phyloP scores from a whole-genome alignment of 2,888 invertebrate genomes.

The Micoletzkya japonica region DNA sequence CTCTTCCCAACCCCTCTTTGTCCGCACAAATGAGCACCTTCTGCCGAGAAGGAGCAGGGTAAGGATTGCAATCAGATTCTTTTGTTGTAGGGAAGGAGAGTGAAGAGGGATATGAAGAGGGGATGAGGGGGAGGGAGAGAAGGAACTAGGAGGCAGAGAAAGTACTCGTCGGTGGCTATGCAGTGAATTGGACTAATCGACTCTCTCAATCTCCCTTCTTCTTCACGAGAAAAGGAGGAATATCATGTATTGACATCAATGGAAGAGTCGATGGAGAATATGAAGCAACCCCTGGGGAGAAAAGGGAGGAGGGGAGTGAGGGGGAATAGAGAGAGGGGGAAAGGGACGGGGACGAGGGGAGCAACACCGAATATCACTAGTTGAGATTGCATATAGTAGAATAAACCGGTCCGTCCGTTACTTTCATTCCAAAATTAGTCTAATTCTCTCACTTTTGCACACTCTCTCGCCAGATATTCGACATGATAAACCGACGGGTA shows the following conservation, averaged over 20 bases:
- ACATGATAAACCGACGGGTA: no score
- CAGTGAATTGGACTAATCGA: conserved; percentile 7
- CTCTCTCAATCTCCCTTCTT: neutral
- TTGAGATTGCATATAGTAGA: no score
- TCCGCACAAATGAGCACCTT: neutral
- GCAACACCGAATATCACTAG: no score
- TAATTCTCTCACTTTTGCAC: no score
- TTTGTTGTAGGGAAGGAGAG: neutral
- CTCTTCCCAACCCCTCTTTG: neutral
- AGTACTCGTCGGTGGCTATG: neutral
- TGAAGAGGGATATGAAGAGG: neutral
- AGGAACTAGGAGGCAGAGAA: no score
- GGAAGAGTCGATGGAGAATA: neutral
- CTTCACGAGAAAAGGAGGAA: neutral
- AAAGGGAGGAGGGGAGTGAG: conserved; percentile 1
- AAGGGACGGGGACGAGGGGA: neutral
- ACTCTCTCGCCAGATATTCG: no score
- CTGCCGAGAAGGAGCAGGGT: neutral
- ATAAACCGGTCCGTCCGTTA: no score
- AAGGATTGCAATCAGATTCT: neutral
- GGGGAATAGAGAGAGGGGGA: neutral
- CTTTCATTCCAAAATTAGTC: no score
- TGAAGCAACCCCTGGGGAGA: no score
- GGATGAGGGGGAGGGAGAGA: neutral
- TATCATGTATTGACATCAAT: conserved; percentile 1